Evolutionary conservation across 2,888 invertebrate species (phyloP).

Genomic region (Yponomeuta plumbellus): DNA sequence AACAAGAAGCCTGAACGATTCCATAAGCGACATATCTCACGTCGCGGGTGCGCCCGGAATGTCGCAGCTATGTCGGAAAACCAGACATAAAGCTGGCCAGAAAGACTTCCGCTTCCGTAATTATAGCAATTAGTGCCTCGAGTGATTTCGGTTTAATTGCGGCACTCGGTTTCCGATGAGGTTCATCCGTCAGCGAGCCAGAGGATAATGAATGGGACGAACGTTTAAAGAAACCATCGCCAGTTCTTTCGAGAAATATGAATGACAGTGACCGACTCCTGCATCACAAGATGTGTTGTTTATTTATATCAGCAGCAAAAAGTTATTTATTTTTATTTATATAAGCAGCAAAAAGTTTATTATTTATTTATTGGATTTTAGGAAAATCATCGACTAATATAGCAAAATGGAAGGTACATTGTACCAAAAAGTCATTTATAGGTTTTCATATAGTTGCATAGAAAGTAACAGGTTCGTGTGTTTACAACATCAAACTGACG

Average conservation of each 20-base stretch:
- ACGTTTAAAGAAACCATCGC: background rate
- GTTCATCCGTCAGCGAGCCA: constrained; percentile 37
- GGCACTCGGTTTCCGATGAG: constrained; percentile 53
- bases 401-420: too few relatives aligned
- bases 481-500: too few relatives aligned
- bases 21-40: background rate
- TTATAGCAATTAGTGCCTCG: constrained; percentile 63
- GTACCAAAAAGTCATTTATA: too few relatives aligned
- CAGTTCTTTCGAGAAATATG: background rate
- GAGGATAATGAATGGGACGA: constrained; percentile 11
- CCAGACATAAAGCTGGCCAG: constrained; percentile 19
- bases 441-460: too few relatives aligned
- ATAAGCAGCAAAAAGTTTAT: too few relatives aligned
- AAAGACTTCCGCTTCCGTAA: constrained; percentile 68
- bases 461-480: too few relatives aligned
- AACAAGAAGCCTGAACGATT: background rate
- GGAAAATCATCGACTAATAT: too few relatives aligned
- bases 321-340: too few relatives aligned
- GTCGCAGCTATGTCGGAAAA: constrained; percentile 7
- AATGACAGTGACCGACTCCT: background rate
- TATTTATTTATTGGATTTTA: too few relatives aligned
- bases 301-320: too few relatives aligned
- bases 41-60: background rate
- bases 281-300: too few relatives aligned
- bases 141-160: constrained; percentile 67